Conservation (phyloP, 2,888 invertebrate species). For the Choristoneura rosaceana region DNA sequence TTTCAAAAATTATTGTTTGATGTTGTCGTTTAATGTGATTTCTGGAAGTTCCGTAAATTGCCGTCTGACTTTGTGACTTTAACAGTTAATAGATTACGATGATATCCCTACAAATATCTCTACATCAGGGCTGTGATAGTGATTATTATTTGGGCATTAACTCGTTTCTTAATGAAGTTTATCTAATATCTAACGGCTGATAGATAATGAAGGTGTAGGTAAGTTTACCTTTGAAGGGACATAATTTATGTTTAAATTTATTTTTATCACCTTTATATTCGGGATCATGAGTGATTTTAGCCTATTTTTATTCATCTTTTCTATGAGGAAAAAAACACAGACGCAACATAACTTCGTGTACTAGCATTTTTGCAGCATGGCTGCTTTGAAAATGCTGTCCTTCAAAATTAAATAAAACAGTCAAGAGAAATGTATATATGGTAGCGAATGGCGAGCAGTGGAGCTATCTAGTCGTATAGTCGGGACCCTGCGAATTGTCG, state of each 20-base stretch:
- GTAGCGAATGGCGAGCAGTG: conserved; percentile 37
- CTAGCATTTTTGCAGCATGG: neutral
- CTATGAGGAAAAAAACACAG: neutral
- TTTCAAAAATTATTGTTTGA: conserved; percentile 84
- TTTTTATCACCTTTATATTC: conserved; percentile 1
- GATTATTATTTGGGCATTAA: conserved; percentile 35
- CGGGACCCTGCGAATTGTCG: conserved; percentile 70
- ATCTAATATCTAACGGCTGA: conserved; percentile 22
- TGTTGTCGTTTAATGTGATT: conserved; percentile 79
- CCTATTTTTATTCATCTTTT: neutral
- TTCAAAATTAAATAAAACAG: conserved; percentile 13
- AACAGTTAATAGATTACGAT: conserved; percentile 66
- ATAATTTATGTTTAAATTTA: conserved; percentile 15
- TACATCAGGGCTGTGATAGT: conserved; percentile 24
- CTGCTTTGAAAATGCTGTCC: too few relatives aligned
- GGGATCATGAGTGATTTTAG: neutral
- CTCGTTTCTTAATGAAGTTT: conserved; percentile 34
- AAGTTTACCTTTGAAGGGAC: conserved; percentile 10
- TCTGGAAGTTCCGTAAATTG: conserved; percentile 67
- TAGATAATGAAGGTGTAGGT: conserved; percentile 16
- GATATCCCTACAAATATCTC: conserved; percentile 40
- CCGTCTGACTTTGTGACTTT: conserved; percentile 68
- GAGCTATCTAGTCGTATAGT: conserved; percentile 36
- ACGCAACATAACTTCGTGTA: neutral
- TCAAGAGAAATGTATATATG: conserved; percentile 23